Conservation (phyloP, 2,888 invertebrate genomes). For the Sinodicranocentrus sp. region DNA sequence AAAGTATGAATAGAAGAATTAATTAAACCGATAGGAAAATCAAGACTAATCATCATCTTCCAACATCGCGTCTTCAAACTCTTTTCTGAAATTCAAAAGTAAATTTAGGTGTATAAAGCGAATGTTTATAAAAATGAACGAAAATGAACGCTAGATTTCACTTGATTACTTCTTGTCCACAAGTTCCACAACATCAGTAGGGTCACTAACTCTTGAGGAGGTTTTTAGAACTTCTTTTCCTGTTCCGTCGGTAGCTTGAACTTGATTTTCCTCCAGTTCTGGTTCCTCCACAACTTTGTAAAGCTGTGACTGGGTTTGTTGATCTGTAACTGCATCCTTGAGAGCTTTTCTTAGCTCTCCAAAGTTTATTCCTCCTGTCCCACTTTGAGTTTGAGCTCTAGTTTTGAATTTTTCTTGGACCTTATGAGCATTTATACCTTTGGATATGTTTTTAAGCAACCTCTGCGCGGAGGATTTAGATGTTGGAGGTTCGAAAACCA, state of each 20-base stretch:
- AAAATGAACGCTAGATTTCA: too few relatives aligned
- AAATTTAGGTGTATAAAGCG: too few relatives aligned
- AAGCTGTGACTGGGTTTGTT: not conserved
- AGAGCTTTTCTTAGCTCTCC: slow-evolving; percentile 43
- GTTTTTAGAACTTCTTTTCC: too few relatives aligned
- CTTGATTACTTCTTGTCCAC: slow-evolving; percentile 36
- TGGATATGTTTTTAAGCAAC: slow-evolving; percentile 13
- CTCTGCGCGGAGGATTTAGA: not conserved
- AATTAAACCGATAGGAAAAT: too few relatives aligned
- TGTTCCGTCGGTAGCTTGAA: not conserved
- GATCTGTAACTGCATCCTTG: slow-evolving; percentile 40
- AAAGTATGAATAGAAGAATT: too few relatives aligned
- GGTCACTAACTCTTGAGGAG: too few relatives aligned
- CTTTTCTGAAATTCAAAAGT: too few relatives aligned
- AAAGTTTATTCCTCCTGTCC: slow-evolving; percentile 33
- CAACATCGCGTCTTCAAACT: too few relatives aligned
- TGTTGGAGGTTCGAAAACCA: slow-evolving; percentile 22
- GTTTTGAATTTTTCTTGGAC: not conserved
- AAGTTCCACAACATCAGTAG: slow-evolving; percentile 13
- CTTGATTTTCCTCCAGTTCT: not conserved
- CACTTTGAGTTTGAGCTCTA: not conserved
- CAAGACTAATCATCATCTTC: too few relatives aligned
- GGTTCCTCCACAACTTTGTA: not conserved
- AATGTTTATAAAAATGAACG: too few relatives aligned
- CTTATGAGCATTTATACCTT: not conserved